Evolutionary conservation across 2,888 invertebrate species (phyloP).

Genomic region (Calliphora vomitoria): DNA sequence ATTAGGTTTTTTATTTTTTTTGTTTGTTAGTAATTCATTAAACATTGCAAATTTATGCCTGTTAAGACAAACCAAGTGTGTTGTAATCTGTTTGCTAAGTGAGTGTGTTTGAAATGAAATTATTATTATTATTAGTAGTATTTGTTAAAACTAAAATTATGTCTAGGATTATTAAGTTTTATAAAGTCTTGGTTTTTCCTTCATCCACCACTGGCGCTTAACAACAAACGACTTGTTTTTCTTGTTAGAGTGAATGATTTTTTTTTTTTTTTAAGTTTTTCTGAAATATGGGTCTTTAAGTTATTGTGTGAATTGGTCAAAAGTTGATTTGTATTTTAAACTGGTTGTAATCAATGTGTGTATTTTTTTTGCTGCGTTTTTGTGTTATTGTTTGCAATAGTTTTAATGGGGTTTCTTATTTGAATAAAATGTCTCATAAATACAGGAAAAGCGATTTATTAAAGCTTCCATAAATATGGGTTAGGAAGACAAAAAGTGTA

Average conservation of each 20-base stretch:
- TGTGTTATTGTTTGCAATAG: slow-evolving; percentile 2
- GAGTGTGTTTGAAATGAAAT: no score
- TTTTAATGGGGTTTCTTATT: slow-evolving; percentile 16
- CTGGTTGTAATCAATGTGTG: slow-evolving; percentile 28
- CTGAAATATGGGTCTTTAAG: slow-evolving; percentile 65
- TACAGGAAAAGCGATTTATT: slow-evolving; percentile 43
- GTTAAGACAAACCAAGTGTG: not conserved
- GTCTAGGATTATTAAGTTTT: slow-evolving; percentile 47
- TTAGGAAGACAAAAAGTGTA: slow-evolving; percentile 6
- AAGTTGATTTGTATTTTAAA: slow-evolving; percentile 33
- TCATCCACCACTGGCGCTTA: slow-evolving; percentile 16
- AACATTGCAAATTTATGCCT: slow-evolving; percentile 27
- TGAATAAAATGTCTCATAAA: slow-evolving; percentile 6
- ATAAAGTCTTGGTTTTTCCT: not conserved
- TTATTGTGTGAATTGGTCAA: slow-evolving; percentile 66
- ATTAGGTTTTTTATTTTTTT: not conserved
- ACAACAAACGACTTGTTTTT: slow-evolving; percentile 51
- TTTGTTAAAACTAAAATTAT: slow-evolving; percentile 21
- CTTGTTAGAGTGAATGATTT: slow-evolving; percentile 40
- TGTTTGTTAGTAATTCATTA: not conserved
- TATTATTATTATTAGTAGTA: slow-evolving; percentile 32
- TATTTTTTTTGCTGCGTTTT: not conserved
- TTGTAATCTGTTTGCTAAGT: not conserved
- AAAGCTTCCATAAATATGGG: not conserved
- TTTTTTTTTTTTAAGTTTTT: not conserved